Conservation (phyloP, 2,888 invertebrate genomes). For the Pharmacophagus antenor region DNA sequence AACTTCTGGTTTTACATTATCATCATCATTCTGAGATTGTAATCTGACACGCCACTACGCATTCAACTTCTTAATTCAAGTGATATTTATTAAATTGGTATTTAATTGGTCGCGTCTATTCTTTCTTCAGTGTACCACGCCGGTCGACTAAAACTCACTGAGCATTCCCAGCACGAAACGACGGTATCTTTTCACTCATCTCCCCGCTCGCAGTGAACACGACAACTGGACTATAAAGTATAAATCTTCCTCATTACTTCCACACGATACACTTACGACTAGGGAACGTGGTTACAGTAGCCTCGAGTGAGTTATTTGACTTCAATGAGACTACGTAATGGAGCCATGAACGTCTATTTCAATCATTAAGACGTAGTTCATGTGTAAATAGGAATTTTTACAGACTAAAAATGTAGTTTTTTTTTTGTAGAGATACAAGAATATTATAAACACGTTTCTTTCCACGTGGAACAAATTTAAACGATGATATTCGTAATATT, state of each 20-base stretch:
- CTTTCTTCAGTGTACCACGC: not conserved
- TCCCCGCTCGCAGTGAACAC: slow-evolving; percentile 6
- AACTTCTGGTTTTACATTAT: too few species aligned
- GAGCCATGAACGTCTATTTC: not conserved
- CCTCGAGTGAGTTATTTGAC: not conserved
- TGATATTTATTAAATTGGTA: too few species aligned
- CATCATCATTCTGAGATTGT: too few species aligned
- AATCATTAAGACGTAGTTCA: not conserved
- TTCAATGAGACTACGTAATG: not conserved
- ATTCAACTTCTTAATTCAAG: too few species aligned
- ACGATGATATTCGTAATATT: too few species aligned
- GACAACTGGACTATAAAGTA: slow-evolving; percentile 16
- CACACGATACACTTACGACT: not conserved
- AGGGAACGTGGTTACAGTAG: not conserved
- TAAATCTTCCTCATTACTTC: slow-evolving; percentile 13
- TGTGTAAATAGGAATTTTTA: not conserved
- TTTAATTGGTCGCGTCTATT: not conserved
- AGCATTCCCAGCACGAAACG: slow-evolving; percentile 12
- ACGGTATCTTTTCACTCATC: slow-evolving; percentile 16
- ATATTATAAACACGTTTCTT: too few species aligned
- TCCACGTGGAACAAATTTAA: too few species aligned
- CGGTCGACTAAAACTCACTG: not conserved
- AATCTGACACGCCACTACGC: too few species aligned
- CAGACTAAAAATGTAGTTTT: too few species aligned
- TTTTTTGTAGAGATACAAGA: too few species aligned